Evolutionary conservation across 1,140 invertebrate species (phyloP), one percentile per base, ranked within the genome.

Genomic region (Lasaia peninsularis): DNA sequence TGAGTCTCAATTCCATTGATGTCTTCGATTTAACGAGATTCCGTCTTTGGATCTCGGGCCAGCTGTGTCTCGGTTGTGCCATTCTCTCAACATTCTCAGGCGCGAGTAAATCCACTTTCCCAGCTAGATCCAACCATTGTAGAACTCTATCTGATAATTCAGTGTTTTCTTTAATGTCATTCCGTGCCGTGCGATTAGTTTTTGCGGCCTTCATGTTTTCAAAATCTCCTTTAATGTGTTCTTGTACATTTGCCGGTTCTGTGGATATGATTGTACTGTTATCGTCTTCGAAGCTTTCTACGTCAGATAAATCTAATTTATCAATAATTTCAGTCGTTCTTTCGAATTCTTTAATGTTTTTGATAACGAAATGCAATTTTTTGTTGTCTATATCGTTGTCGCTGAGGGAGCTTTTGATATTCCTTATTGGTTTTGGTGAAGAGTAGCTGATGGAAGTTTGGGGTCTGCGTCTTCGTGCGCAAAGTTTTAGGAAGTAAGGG

Each of bases 41-140:
- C 10, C 79, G 67, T 51, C 71, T 67, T 44, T 84, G 80, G 21
- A 86, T 73, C 52, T 86, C 86, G 0, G 86, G 85, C 78, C 85
- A 88, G 54, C 81, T 88, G 69, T 86, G 85, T 8, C 85, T 73
- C n/a, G 81, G 85, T 52, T 82, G 78, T 7, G 73, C 34, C 62
- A 85, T 83, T 9, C 81, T 58, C 32, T 84, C 80, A 0, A 58
- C 71, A 18, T 72, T 79, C n/a, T 81, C 73, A 3, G 73, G 69
- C 6, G 71, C 73, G 8, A 88, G 50, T 12, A 89, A 60, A 66
- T 88, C 71, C 4, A 78, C 69, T 73, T 88, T 82, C 18, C 85
- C 90, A 0, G 91, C 91, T 32, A 92, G 69, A 73, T 92, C 91
- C 20, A 93, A 65, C 92, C 92, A 93, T 62, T 91, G 89, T 9